These are phyloP conservation scores for Chrysotoxum bicinctum DNA, from an alignment of 2,888 invertebrate species.

Conservation along the genomic window DNA sequence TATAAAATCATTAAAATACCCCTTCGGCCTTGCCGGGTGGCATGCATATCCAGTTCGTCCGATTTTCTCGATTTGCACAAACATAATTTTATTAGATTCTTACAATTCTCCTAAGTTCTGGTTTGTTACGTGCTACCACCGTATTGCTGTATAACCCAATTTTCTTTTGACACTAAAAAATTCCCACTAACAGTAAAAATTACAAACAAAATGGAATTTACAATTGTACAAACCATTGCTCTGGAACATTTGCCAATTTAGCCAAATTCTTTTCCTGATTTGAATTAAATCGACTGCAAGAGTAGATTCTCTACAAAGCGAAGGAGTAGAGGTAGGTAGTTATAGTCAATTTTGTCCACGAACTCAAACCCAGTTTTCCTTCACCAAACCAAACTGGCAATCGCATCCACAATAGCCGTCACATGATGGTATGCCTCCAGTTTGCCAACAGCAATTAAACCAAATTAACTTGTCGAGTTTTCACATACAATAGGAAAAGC, in stretches of 20 bases:
- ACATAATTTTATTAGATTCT: not conserved
- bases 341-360: slow-evolving; percentile 11
- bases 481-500: slow-evolving; percentile 46
- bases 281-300: slow-evolving; percentile 71
- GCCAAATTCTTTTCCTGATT: slow-evolving; percentile 63
- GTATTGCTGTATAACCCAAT: slow-evolving; percentile 20
- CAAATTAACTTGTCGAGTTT: slow-evolving; percentile 72
- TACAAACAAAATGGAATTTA: slow-evolving; percentile 64
- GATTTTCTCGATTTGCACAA: too few species aligned
- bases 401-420: slow-evolving; percentile 18
- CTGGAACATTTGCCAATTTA: slow-evolving; percentile 67
- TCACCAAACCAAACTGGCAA: not conserved
- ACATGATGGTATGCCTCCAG: slow-evolving; percentile 42
- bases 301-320: not conserved
- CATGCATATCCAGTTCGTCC: too few species aligned
- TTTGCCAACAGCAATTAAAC: slow-evolving; percentile 70
- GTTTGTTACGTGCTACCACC: not conserved
- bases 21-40: too few species aligned
- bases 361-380: not conserved
- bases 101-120: not conserved
- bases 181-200: slow-evolving; percentile 40
- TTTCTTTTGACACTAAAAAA: slow-evolving; percentile 32
- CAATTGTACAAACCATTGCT: slow-evolving; percentile 62
- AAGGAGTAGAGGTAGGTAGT: not conserved
- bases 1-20: too few species aligned